Percentiles rank a stretch among this genome's conserved stretches.
These are phyloP conservation scores for Druon quercuslanigerum DNA, from an alignment of 1,140 invertebrate genomes.

Conservation along the genomic window DNA sequence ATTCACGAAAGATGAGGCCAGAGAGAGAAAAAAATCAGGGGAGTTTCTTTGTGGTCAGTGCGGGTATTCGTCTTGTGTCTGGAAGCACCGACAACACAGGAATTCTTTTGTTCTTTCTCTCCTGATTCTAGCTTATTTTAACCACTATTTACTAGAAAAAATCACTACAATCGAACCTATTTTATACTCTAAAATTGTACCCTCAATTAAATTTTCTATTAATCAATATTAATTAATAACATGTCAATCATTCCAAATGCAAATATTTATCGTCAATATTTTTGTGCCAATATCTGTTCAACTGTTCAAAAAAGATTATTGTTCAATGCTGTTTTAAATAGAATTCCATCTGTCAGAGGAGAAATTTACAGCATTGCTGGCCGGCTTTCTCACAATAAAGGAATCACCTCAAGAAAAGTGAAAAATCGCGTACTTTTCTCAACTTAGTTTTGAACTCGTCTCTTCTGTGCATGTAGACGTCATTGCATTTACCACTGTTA, in stretches of 20 bases:
- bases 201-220: too few relatives aligned
- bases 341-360: neutral
- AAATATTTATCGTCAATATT: too few relatives aligned
- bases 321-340: neutral
- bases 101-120: constrained; percentile 21
- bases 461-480: neutral
- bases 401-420: constrained; percentile 7
- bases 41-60: constrained; percentile 26
- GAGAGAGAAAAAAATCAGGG: constrained; percentile 14
- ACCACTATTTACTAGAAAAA: constrained; percentile 20
- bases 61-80: constrained; percentile 32
- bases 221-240: too few relatives aligned
- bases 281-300: too few relatives aligned
- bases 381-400: constrained; percentile 9
- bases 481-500: constrained; percentile 10
- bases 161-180: neutral
- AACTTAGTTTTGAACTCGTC: constrained; percentile 24
- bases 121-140: constrained; percentile 13
- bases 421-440: constrained; percentile 24
- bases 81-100: constrained; percentile 23
- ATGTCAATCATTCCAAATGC: too few relatives aligned
- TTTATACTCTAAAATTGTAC: neutral
- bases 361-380: constrained; percentile 3
- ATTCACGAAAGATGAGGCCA: neutral
- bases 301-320: too few relatives aligned